Percentiles rank a stretch among this genome's conserved stretches.
Evolutionary conservation across 2,113 vertebrate species (phyloP).

Genomic region (Tiliqua scincoides): DNA sequence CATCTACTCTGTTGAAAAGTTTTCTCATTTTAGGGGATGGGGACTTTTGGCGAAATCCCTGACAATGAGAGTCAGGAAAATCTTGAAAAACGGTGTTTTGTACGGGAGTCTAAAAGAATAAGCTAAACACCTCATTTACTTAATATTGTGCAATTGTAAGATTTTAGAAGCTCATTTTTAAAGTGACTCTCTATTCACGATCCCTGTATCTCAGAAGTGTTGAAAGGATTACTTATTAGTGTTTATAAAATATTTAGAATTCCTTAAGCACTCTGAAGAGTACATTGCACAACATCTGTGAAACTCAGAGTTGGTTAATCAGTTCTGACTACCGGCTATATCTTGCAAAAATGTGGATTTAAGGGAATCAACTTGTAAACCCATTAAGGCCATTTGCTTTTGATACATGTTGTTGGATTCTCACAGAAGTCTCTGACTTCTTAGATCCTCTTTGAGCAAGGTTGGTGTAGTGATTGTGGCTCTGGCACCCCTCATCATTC

Average conservation of each 20-base stretch:
- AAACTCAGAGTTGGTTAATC: conserved; percentile 1
- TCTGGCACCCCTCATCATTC: too few species aligned
- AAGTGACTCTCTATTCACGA: neutral
- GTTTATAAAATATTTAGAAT: neutral
- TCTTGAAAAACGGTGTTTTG: neutral
- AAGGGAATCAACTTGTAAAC: neutral
- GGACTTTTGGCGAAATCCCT: neutral
- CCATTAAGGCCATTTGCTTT: neutral
- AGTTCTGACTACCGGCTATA: conserved; percentile 18
- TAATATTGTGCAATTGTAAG: neutral
- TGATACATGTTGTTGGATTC: too few species aligned
- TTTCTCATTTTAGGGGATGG: neutral
- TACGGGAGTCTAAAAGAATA: neutral
- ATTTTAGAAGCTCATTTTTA: neutral
- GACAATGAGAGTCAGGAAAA: neutral
- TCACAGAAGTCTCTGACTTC: neutral
- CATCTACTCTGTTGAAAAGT: neutral
- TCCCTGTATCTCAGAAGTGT: neutral
- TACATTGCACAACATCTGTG: neutral
- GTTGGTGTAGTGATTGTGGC: too few species aligned
- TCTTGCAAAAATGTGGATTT: neutral
- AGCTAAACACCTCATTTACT: neutral
- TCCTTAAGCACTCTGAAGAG: neutral
- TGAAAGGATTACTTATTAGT: neutral
- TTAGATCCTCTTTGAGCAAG: neutral